Evolutionary conservation across 2,113 vertebrate genomes (phyloP), one percentile per base, ranked within the genome.

Genomic region (Rhadina sibilatrix): DNA sequence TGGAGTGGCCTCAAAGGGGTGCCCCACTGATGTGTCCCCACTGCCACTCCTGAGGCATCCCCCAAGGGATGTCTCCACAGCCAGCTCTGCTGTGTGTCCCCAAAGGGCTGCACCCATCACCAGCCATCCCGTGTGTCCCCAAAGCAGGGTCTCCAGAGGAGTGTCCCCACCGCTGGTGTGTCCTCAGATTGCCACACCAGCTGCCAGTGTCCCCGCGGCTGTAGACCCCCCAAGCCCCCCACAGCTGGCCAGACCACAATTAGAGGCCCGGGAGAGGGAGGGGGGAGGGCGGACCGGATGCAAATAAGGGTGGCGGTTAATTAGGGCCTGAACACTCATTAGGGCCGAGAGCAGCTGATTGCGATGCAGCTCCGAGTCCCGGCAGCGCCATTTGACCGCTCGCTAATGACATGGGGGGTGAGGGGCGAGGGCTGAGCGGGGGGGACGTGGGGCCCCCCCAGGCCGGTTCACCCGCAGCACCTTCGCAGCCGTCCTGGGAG

Each of bases 221-320:
- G 60, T 0, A 16, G 44, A 53, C 14, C 35, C 76, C 37, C 38
- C 30, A 3, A 30, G 25, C 25, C 63, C n/a, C 44, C 16, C 22
- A 10, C 25, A 79, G 57, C 93, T 76, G 37, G 85, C 94, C 91
- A 90, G 69, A 77, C 35, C 80, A 20, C 65, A 82, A 60, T 92
- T 52, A 94, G 69, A 72, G 91, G 54, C 53, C 38, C 6, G 14
- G 54, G 14, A 3, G n/a, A n/a, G n/a, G 50, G 13, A 5, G 8
- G 7, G 3, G 2, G n/a, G 28, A 7, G 2, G 42, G 27, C 5
- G 61, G 57, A 16, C 30, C 33, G 64, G 57, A 97, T 96, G 96
- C 92, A 97, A 94, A 97, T 96, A 64, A 95, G 65, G 82, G 82
- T 61, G 87, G 84, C 72, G 65, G 93, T 94, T 97, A 97, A 97